Evolutionary conservation across 2,113 vertebrate species (phyloP).

Genomic region (Mus spicilegus): DNA sequence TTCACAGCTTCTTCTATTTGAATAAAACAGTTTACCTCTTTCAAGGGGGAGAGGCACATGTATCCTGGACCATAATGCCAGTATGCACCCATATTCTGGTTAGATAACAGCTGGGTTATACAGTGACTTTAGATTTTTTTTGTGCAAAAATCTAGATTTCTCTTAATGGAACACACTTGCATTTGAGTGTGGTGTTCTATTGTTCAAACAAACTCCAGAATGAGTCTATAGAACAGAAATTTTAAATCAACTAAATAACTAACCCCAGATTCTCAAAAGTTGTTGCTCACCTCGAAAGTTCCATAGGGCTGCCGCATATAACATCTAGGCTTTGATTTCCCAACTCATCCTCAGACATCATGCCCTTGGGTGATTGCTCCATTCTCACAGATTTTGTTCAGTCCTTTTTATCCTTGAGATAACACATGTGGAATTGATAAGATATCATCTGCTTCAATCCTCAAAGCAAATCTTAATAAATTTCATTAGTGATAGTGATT

Average conservation of each 20-base stretch:
- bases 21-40: neutral
- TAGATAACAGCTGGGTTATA: neutral
- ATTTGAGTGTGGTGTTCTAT: neutral
- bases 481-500: neutral
- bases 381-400: neutral
- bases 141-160: neutral
- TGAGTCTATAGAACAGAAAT: neutral
- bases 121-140: neutral
- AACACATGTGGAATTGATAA: neutral
- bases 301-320: neutral
- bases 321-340: neutral
- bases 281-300: neutral
- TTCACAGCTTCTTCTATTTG: slow-evolving; percentile 16
- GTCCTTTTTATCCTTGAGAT: neutral
- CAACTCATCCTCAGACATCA: neutral
- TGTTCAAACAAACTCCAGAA: neutral
- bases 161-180: neutral
- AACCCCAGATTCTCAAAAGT: neutral
- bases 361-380: neutral
- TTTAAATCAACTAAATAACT: neutral
- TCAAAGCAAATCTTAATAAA: slow-evolving; percentile 21
- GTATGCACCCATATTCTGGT: neutral
- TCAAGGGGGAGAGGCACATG: neutral
- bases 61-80: neutral
- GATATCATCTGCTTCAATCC: neutral